Conservation (phyloP, 2,888 invertebrate genomes). For the Pristionchus arcanus region DNA sequence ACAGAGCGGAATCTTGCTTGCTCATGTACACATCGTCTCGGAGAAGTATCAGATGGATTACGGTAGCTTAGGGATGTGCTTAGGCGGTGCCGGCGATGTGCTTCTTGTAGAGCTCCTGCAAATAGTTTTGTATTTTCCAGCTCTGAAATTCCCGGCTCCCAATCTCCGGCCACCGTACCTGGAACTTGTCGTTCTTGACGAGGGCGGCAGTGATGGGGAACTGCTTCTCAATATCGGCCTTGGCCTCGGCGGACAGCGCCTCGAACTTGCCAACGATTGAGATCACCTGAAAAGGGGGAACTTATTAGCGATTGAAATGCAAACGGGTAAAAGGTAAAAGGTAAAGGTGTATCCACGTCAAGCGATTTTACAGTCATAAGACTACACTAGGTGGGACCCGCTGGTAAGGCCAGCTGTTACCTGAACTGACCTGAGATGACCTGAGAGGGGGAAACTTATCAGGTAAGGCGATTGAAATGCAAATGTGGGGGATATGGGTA, state of each 20-base stretch:
- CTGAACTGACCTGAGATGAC: no score
- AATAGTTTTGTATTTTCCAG: background rate
- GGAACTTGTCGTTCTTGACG: conserved; percentile 58
- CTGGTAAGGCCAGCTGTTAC: no score
- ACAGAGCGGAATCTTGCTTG: no score
- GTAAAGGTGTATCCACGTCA: no score
- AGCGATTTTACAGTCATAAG: no score
- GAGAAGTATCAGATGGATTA: background rate
- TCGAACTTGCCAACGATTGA: conserved; percentile 58
- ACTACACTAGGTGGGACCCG: no score
- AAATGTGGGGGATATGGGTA: no score
- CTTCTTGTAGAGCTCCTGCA: conserved; percentile 53
- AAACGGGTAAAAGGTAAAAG: no score
- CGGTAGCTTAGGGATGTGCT: background rate
- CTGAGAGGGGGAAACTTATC: no score
- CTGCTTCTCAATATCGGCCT: conserved; percentile 59
- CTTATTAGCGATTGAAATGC: no score
- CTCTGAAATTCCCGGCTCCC: background rate
- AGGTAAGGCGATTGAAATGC: no score
- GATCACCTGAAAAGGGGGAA: background rate
- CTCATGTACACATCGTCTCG: no score
- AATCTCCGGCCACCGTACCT: background rate
- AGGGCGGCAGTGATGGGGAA: conserved; percentile 60
- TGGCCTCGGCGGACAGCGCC: conserved; percentile 59
- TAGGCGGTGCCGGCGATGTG: background rate